phyloP scores from a whole-genome alignment of 2,797 vertebrate species.

The Carapus acus region DNA sequence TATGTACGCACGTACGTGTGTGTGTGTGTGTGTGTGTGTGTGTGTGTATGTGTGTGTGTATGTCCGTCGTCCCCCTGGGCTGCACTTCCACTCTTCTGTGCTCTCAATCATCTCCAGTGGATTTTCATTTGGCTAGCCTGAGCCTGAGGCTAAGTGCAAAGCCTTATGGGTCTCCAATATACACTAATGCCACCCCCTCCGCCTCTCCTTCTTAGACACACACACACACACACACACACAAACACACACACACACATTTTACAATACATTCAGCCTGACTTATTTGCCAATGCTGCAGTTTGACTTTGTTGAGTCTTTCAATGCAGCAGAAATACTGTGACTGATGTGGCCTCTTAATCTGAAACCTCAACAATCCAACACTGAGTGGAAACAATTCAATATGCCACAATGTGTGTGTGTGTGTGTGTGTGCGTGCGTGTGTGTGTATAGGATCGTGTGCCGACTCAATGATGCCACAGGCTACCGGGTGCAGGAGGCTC shows the following conservation, averaged over 20 bases:
- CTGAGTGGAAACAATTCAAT: background rate
- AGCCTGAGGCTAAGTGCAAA: slow-evolving; percentile 52
- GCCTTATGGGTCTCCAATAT: slow-evolving; percentile 38
- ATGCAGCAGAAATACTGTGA: no score
- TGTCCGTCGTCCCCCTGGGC: slow-evolving; percentile 47
- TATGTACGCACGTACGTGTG: slow-evolving; percentile 24
- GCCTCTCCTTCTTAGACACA: no score
- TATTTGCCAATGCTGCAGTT: background rate
- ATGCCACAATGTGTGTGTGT: background rate
- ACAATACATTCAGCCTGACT: slow-evolving; percentile 13
- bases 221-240: slow-evolving; percentile 15
- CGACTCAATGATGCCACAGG: slow-evolving; percentile 84
- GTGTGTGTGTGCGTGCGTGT: background rate
- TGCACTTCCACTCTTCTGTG: slow-evolving; percentile 48
- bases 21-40: slow-evolving; percentile 24
- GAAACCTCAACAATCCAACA: background rate
- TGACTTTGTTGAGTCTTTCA: no score
- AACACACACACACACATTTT: slow-evolving; percentile 14
- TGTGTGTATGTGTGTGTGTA: slow-evolving; percentile 19
- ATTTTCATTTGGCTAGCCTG: slow-evolving; percentile 66
- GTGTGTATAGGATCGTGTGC: slow-evolving; percentile 85
- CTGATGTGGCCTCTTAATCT: background rate
- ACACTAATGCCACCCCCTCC: slow-evolving; percentile 35
- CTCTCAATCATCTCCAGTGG: slow-evolving; percentile 66
- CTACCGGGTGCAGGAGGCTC: slow-evolving; percentile 81